Evolutionary conservation across 2,113 vertebrate species (phyloP), one percentile per base, ranked within the genome.

Genomic region (Dinomys branickii): DNA sequence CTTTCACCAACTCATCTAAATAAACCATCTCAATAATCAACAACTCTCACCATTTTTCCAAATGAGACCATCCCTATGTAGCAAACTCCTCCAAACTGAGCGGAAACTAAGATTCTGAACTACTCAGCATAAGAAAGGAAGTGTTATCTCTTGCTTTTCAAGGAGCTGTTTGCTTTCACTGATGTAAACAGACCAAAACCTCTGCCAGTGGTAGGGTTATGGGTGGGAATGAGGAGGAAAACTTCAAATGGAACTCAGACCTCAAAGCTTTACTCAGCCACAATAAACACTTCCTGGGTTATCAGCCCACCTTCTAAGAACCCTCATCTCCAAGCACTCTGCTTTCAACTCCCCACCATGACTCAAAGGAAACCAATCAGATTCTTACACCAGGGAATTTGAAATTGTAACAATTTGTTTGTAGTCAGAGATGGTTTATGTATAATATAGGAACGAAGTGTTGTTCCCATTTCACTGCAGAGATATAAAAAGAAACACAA

Each of bases 361-460:
- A 89, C 35, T 80, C 69, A 86, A 19, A 81, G 35, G 61, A 41
- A 81, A 47, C 52, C 84, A 89, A 58, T 3, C 69, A 24, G 10
- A 89, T 59, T 63, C 33, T 82, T 67, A 77, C 88, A 92, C 75
- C 81, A 63, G n/a, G 80, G 30, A 90, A 92, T 56, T 95, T 30
- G 38, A 16, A 59, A 63, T 50, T 95, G n/a, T 61, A 89, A 54
- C 59, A 87, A 77, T 50, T 50, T 85, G 17, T 71, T 75, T 50
- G 17, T 33, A 35, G n/a, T 61, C 44, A 73, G 69, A 85, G 22
- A 9, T 77, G 35, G 35, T 71, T 91, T 71, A 17, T 92, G 50
- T 17, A 71, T 71, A 94, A 94, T 77, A 77, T 58, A 63, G 54
- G 65, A 41, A 10, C 83, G 17, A 94, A 33, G 33, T n/a, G 38